phyloP scores from a whole-genome alignment of 2,888 invertebrate genomes.

The Fissipunctia ypsillon region DNA sequence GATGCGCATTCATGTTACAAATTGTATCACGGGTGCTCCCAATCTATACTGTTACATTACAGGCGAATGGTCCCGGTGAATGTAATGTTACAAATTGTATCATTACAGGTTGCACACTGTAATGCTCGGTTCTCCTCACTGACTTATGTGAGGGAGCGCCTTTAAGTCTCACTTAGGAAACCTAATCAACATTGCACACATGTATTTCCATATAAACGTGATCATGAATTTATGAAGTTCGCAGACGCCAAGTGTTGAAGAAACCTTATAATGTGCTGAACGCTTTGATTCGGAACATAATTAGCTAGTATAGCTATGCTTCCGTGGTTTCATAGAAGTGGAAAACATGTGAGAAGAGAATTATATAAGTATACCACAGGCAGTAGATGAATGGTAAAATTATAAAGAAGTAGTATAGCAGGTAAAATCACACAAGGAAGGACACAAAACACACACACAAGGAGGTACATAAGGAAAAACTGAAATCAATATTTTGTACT shows the following conservation, averaged over 20 bases:
- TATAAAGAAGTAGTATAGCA: neutral
- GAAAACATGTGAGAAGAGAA: neutral
- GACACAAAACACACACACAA: no score
- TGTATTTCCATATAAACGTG: conserved; percentile 32
- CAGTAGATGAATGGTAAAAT: neutral
- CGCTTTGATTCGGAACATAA: conserved; percentile 54
- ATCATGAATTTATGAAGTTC: conserved; percentile 42
- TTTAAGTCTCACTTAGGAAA: conserved; percentile 38
- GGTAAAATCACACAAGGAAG: no score
- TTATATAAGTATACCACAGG: neutral
- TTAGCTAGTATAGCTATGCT: conserved; percentile 20
- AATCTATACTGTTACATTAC: no score
- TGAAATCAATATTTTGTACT: neutral
- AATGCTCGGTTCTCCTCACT: no score
- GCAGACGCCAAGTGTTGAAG: conserved; percentile 27
- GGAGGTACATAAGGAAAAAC: no score
- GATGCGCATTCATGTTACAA: no score
- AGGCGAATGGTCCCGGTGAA: no score
- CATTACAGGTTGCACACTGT: no score
- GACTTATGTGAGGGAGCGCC: no score
- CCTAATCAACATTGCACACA: conserved; percentile 24
- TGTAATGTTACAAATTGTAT: no score
- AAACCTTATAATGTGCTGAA: conserved; percentile 40
- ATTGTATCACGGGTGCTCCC: no score
- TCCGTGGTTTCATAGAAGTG: conserved; percentile 3